Evolutionary conservation across 2,113 vertebrate genomes (phyloP).

Genomic region (Psittacus erithacus): DNA sequence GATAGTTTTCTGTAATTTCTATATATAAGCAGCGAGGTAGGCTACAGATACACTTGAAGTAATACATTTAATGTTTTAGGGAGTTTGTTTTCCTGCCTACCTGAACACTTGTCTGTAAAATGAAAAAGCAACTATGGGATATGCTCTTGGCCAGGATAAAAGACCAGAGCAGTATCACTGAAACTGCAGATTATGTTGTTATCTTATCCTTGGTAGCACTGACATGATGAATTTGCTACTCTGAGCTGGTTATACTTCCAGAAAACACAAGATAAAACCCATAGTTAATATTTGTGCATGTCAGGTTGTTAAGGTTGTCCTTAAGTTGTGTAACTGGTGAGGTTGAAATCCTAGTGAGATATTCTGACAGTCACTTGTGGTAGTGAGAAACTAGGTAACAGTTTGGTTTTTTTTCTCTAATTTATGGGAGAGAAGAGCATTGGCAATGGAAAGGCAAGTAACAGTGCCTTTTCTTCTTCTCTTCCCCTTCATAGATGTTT

Average conservation of each 20-base stretch:
- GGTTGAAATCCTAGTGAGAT: neutral
- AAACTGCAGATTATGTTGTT: neutral
- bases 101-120: neutral
- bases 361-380: neutral
- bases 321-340: neutral
- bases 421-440: neutral
- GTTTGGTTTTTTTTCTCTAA: neutral
- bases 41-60: neutral
- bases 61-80: neutral
- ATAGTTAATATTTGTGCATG: neutral
- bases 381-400: neutral
- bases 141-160: neutral
- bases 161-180: neutral
- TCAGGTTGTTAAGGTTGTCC: neutral
- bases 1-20: neutral
- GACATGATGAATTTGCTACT: neutral
- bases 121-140: neutral
- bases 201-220: neutral
- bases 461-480: neutral
- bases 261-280: neutral
- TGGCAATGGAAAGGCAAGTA: neutral
- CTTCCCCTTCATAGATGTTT: neutral
- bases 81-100: neutral
- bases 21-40: neutral
- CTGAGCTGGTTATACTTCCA: neutral